Evolutionary conservation across 2,888 invertebrate genomes (phyloP).

Genomic region (Euphydryas editha): DNA sequence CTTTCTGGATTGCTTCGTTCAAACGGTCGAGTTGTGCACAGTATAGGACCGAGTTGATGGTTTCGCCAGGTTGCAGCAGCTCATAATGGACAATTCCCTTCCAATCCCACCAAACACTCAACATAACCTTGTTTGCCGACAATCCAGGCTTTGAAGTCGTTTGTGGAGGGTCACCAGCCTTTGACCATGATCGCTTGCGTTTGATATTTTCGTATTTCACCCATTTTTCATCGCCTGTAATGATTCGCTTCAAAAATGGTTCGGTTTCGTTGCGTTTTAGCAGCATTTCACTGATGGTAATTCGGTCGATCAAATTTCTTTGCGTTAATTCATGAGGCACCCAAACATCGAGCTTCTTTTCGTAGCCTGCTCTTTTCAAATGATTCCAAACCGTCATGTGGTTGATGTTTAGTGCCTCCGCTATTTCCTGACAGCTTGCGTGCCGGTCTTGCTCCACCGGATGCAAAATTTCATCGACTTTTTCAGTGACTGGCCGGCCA

Average conservation of each 20-base stretch:
- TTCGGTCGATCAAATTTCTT: background rate
- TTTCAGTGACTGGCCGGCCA: too few relatives aligned
- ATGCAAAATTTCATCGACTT: too few relatives aligned
- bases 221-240: slow-evolving; percentile 2
- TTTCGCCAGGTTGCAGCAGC: background rate
- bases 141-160: background rate
- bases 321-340: too few relatives aligned
- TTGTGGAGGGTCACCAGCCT: too few relatives aligned
- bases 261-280: background rate
- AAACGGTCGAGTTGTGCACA: background rate
- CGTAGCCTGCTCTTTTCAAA: too few relatives aligned
- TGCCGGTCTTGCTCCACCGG: too few relatives aligned
- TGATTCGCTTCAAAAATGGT: slow-evolving; percentile 1
- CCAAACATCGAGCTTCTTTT: too few relatives aligned
- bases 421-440: too few relatives aligned
- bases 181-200: background rate
- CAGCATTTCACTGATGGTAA: background rate
- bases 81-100: background rate
- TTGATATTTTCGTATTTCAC: background rate
- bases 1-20: background rate
- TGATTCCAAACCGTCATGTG: background rate
- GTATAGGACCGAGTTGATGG: background rate
- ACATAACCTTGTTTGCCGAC: background rate
- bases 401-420: too few relatives aligned
- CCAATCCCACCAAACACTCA: background rate